Conservation (phyloP, 2,888 invertebrate genomes). For the Mesochorus sp. region DNA sequence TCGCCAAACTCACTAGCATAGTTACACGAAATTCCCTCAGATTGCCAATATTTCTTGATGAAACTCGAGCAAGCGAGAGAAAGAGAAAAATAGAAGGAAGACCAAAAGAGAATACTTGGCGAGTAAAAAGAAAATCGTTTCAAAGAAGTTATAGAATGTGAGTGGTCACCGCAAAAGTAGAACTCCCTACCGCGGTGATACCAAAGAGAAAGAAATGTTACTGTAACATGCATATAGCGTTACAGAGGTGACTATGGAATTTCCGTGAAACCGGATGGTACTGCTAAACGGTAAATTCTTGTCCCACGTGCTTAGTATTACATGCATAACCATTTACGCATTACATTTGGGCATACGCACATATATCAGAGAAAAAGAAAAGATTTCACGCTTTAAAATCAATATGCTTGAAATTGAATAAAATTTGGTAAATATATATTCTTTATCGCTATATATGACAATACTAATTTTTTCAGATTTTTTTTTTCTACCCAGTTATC, state of each 20-base stretch:
- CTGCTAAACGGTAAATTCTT: neutral
- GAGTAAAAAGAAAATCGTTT: slow-evolving; percentile 21
- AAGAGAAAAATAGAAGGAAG: slow-evolving; percentile 10
- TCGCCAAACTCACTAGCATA: slow-evolving; percentile 27
- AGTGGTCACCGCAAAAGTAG: neutral
- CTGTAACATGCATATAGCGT: neutral
- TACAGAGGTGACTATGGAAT: slow-evolving; percentile 10
- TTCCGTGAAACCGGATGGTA: slow-evolving; percentile 18
- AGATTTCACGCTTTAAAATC: no score
- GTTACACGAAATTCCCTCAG: slow-evolving; percentile 9
- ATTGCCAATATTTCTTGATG: slow-evolving; percentile 28
- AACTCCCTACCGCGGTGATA: neutral
- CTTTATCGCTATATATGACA: no score
- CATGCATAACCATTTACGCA: neutral
- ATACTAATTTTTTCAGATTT: no score
- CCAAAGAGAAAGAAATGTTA: neutral
- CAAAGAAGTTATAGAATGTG: slow-evolving; percentile 1
- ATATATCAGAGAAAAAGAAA: neutral
- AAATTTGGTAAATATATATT: no score
- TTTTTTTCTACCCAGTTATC: no score
- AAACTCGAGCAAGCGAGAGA: slow-evolving; percentile 6
- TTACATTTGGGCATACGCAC: neutral
- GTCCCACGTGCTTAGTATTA: neutral
- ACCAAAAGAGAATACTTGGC: neutral
- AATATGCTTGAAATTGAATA: no score